Evolutionary conservation across 2,113 vertebrate species (phyloP), one percentile per base, ranked within the genome.

Genomic region (Tringa solitaria): DNA sequence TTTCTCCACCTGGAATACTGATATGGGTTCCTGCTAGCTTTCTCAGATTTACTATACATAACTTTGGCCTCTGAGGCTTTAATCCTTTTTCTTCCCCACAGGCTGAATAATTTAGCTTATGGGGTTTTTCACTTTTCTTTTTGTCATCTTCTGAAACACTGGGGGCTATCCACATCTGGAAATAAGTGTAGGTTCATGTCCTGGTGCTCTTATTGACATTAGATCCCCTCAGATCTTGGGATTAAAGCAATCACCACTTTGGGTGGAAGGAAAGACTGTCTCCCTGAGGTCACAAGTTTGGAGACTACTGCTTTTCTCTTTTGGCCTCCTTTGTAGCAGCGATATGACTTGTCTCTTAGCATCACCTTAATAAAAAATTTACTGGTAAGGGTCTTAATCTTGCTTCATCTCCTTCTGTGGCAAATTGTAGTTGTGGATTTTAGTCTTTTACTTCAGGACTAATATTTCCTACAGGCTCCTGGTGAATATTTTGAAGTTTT

Each of bases 1-100:
- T 26, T 79, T 82, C 22, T 61, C n/a, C 30, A 69, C 5, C 45
- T 63, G 54, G 16, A 80, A 87, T 26, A 33, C 11, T 89, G 13
- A 27, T 37, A 46, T 1, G 2, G 4, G 45, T 45, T 90, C 24
- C 39, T 9, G 10, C 54, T 61, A 75, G 9, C 23, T 87, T 54
- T 19, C 33, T 91, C 37, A 79, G 54, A 14, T 14, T 1, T 16
- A 23, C 18, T n/a, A 5, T 2, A 6, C 1, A 0, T 53, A 72
- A 91, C 45, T 73, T 37, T 37, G 26, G 13, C n/a, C n/a, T 89
- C 23, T 73, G 10, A 70, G 6, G 4, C 39, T 92, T 86, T 53
- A 64, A n/a, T 23, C 68, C 6, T 45, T 86, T 86, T 39, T 22
- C 20, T 68, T 75, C 9, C 26, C 13, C 15, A 68, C 12, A 57